A percentile compares a stretch with the other conserved stretches of the same genome.
Conservation (phyloP, 2,113 vertebrate species). For the Neotragus moschatus region DNA sequence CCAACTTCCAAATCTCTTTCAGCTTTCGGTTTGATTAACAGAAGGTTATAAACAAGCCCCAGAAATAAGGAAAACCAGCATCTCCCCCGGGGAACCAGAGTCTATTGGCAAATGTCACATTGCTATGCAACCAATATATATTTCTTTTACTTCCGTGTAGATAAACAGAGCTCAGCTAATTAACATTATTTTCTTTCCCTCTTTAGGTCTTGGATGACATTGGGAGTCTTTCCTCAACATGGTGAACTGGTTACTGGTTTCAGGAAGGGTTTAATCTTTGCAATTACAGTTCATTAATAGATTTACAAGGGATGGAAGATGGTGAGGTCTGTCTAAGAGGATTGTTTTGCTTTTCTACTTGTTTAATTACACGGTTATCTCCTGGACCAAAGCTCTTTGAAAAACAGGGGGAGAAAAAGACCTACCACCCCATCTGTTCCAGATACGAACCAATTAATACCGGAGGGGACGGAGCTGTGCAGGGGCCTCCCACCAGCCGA, state of each 20-base stretch:
- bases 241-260: conserved; percentile 63
- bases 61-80: background rate
- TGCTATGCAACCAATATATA: conserved; percentile 41
- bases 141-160: conserved; percentile 49
- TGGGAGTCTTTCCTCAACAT: background rate
- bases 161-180: conserved; percentile 69
- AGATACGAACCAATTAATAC: background rate
- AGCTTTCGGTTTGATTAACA: conserved; percentile 7
- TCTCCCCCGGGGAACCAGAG: background rate
- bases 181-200: conserved; percentile 53
- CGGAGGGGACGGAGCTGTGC: background rate
- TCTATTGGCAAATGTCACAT: background rate
- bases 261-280: conserved; percentile 59
- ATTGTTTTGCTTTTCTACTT: conserved; percentile 55
- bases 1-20: background rate
- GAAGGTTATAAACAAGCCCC: conserved; percentile 29
- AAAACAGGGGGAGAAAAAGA: background rate
- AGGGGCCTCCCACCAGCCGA: background rate
- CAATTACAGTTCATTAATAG: conserved; percentile 74
- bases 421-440: background rate
- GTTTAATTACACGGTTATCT: conserved; percentile 60
- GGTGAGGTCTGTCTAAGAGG: conserved; percentile 32
- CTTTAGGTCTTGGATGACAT: conserved; percentile 52
- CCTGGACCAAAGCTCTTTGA: conserved; percentile 47
- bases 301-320: conserved; percentile 43